Base-by-base conservation (phyloP, 2,888 invertebrate genomes). In the Dorcus hopei region DNA sequence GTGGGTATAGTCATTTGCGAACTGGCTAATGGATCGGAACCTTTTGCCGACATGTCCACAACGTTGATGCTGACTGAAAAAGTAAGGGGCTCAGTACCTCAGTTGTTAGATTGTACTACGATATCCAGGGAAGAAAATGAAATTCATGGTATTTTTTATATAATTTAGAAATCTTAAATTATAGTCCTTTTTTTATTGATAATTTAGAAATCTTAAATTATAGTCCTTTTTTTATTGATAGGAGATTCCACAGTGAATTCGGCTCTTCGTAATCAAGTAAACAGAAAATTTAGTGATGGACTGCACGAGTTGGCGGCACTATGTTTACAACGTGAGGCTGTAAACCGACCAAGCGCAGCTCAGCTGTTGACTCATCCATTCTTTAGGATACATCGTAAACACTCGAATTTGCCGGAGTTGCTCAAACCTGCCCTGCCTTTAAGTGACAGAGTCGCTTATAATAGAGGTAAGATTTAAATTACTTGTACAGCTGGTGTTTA, bases 51-150 rank as follows among this genome's bases (percentile, higher is more conserved):
- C 67, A 88, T 93, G 71, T 85, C 91, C 5, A 88, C 87, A n/a
- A 93, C 95, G 1, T 83, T 95, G 69, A 95, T 96, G 94, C 82
- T 95, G 66, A 89, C 92, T 3, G 95, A 95, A 79, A 96, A 96
- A 79, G 83, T 92, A 38, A 83, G 91, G 54, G 95, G 95, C 0
- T 85, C 83, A 68, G 83, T 88, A 0, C 91, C 93, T 5, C 88
- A 88, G 59, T 78, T 93, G 57, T 79, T 92, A 33, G 93, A 93
- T 79, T 83, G 84, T 66, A 84, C 87, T 8, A 91, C 90, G 14
- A 84, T 87, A 72, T 85, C 85, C n/a, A 72, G 76, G 26, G 80
- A 81, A 52, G 75, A 78, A 63, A 74, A 71, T 65, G 75, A 77
- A 51, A 70, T 68, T 61, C 69, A 74, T 62, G 75, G 76, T 75